Evolutionary conservation across 2,113 vertebrate species (phyloP).

Genomic region (Paradoxurus hermaphroditus): DNA sequence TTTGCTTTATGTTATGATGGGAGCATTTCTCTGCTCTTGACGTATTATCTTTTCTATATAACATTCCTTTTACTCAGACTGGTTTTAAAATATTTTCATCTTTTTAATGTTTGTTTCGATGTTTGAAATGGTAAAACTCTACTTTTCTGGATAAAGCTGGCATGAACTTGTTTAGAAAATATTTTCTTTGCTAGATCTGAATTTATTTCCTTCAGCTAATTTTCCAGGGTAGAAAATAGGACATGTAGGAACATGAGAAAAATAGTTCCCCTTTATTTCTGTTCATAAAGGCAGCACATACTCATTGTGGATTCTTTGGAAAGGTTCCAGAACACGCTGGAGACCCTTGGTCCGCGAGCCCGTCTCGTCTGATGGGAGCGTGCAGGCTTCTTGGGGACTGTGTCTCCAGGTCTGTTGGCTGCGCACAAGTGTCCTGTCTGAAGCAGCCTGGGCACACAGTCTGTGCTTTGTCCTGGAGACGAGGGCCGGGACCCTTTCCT

Average conservation of each 20-base stretch:
- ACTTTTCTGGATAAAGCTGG: background rate
- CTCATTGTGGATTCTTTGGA: no score
- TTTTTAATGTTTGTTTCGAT: background rate
- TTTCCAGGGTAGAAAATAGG: background rate
- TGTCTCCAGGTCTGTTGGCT: background rate
- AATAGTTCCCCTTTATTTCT: background rate
- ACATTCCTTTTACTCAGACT: background rate
- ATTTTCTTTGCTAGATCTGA: background rate
- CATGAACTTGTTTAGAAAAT: background rate
- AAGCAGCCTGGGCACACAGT: background rate
- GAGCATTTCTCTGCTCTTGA: background rate
- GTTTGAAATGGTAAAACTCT: background rate
- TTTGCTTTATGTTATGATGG: no score
- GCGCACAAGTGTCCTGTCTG: background rate
- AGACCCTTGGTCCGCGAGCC: background rate
- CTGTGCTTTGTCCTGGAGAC: background rate
- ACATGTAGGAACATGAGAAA: background rate
- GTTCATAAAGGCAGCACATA: no score
- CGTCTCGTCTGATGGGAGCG: background rate
- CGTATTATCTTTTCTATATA: background rate
- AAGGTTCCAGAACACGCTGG: background rate
- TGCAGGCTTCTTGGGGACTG: accelerated
- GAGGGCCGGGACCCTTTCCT: background rate
- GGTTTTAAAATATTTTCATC: background rate
- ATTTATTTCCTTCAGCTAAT: background rate